Evolutionary conservation across 1,140 invertebrate species (phyloP), one percentile per base, ranked within the genome.

Genomic region (Macrotrachela quadricornifera): DNA sequence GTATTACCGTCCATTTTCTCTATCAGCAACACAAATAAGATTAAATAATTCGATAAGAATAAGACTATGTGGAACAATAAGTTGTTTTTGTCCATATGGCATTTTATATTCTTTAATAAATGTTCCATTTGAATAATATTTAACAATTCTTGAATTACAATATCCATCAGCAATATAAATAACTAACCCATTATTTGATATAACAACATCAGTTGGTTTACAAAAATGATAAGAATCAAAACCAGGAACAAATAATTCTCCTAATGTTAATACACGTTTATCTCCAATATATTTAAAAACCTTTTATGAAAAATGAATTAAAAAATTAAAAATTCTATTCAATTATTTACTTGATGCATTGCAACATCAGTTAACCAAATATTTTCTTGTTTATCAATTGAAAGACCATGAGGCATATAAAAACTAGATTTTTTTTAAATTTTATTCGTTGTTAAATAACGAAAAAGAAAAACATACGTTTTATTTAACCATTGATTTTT

Each of bases 291-390:
- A 43, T 71, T 75, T 83, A 73, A 48, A 71, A 76, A 68, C 72
- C 65, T 64, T n/a, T 3, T 4, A 30, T 8, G 8, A 30, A 30
- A n/a, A n/a, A n/a, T n/a, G 2, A 30, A 30, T 2, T 30, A 30
- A 30, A 30, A 30, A 8, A 76, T 83, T 73, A 48, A 71, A 76
- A 14, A 40, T n/a, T n/a, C n/a, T n/a, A n/a, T n/a, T n/a, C n/a
- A n/a, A n/a, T n/a, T 46, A 42, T 41, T 10, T 51, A 87, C 85
- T 74, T 96, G 90, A 73, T 96, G 90, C 57, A 90, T 75, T 10
- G 82, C 90, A n/a, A 94, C 85, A 73, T 96, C 90, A 4, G 88
- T 95, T 9, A 94, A 70, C 85, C 85, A 94, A 15, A 82, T 76
- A 63, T 91, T 87, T 42, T 82, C 83, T 56, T 81, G 74, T 14